These are phyloP conservation scores for Ophioderma brevispina DNA, from an alignment of 35 echinoderm and acorn worm genomes.

Conservation along the genomic window DNA sequence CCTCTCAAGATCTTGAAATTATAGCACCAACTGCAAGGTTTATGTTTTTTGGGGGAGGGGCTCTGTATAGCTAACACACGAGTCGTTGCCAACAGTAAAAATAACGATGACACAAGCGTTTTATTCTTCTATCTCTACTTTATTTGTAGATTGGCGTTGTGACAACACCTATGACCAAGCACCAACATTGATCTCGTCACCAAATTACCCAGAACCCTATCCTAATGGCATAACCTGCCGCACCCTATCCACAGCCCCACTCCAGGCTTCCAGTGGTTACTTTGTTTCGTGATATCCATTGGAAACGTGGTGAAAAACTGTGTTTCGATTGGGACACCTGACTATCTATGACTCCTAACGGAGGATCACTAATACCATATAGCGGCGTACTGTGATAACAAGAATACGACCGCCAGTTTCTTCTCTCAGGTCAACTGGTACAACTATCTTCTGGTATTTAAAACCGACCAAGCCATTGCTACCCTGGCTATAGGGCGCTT, in stretches of 20 bases:
- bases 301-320: background rate
- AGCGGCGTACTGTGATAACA: background rate
- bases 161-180: background rate
- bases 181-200: constrained; percentile 6
- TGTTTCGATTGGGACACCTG: background rate
- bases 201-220: constrained; percentile 18
- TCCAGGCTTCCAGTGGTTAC: background rate
- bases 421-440: background rate
- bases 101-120: too few relatives aligned
- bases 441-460: background rate
- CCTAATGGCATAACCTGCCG: constrained; percentile 12
- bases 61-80: too few relatives aligned
- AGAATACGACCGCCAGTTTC: background rate
- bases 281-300: background rate
- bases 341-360: background rate
- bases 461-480: background rate
- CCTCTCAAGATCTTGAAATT: too few relatives aligned
- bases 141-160: background rate
- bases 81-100: too few relatives aligned
- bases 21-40: too few relatives aligned
- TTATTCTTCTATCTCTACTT: background rate
- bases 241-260: background rate
- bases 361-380: background rate
- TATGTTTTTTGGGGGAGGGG: too few relatives aligned
- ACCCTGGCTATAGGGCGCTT: background rate